Percentiles rank a stretch among this genome's conserved stretches.
These are phyloP conservation scores for Nasalis larvatus DNA, from an alignment of 2,113 vertebrate genomes.

Conservation along the genomic window DNA sequence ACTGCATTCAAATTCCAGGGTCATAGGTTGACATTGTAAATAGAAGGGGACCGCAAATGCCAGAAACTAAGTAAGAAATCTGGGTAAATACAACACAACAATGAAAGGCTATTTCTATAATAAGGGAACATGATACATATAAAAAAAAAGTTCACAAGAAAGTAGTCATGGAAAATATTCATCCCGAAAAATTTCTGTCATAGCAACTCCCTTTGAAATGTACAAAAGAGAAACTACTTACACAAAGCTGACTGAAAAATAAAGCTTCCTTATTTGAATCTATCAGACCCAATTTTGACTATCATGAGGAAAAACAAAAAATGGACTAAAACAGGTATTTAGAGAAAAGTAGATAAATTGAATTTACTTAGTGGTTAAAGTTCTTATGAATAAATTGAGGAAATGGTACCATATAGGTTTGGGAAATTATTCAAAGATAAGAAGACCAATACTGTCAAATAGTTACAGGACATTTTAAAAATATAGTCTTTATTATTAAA, in stretches of 20 bases:
- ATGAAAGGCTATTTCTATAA: not conserved
- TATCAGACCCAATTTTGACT: not conserved
- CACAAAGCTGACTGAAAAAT: not conserved
- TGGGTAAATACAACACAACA: not conserved
- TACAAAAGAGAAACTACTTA: not conserved
- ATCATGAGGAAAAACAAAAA: not conserved
- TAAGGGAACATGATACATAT: not conserved
- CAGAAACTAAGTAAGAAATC: not conserved
- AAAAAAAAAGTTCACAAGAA: not conserved
- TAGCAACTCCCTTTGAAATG: not conserved
- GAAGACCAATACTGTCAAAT: not conserved
- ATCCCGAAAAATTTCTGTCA: not conserved
- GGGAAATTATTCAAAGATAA: not conserved
- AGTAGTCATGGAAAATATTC: not conserved
- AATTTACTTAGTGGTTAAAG: not conserved
- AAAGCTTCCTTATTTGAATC: not conserved
- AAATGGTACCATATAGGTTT: not conserved
- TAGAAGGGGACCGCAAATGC: not conserved
- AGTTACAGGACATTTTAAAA: not conserved
- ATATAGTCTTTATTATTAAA: conserved; percentile 3
- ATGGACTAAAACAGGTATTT: not conserved
- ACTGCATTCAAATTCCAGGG: not conserved
- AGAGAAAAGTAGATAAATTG: not conserved
- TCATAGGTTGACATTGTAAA: not conserved
- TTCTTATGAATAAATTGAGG: not conserved